A percentile compares a stretch with the other conserved stretches of the same genome.
Conservation (phyloP, 2,888 invertebrate species). For the Campoletis raptor region DNA sequence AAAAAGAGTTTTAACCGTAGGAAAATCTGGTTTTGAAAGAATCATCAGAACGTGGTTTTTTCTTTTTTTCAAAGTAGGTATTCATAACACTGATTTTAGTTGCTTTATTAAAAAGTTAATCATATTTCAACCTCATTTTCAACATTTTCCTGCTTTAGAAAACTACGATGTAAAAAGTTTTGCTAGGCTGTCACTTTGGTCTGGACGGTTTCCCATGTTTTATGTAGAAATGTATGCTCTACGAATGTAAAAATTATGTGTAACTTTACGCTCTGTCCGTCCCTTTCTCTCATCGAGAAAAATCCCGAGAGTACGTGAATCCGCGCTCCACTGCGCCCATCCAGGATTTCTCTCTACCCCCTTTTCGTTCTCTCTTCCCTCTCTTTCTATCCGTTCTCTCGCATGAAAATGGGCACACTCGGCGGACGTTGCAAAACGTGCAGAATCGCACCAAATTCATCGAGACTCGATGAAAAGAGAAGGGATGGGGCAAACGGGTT, state of each 20-base stretch:
- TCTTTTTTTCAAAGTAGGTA: neutral
- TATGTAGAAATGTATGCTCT: constrained; percentile 9
- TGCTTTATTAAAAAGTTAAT: neutral
- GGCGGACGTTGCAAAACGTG: constrained; percentile 61
- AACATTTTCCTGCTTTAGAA: neutral
- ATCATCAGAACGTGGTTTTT: neutral
- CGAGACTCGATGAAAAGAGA: constrained; percentile 18
- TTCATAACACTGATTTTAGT: neutral
- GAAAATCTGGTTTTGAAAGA: neutral
- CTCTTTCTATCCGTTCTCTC: constrained; percentile 1
- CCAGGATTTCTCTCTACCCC: constrained; percentile 41
- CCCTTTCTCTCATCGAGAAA: constrained; percentile 35
- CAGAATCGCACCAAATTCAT: constrained; percentile 58
- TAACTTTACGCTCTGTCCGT: constrained; percentile 55
- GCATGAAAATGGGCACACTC: constrained; percentile 24
- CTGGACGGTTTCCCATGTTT: neutral
- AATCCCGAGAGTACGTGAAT: constrained; percentile 65
- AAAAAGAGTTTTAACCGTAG: neutral
- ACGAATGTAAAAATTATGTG: constrained; percentile 62
- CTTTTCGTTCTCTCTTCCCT: neutral
- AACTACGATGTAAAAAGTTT: neutral
- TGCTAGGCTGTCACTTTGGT: neutral
- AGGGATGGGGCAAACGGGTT: neutral
- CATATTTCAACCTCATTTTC: neutral
- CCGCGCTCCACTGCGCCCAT: constrained; percentile 58